Conservation (phyloP, 2,797 vertebrate genomes). For the Spinibarbus caldwelli region DNA sequence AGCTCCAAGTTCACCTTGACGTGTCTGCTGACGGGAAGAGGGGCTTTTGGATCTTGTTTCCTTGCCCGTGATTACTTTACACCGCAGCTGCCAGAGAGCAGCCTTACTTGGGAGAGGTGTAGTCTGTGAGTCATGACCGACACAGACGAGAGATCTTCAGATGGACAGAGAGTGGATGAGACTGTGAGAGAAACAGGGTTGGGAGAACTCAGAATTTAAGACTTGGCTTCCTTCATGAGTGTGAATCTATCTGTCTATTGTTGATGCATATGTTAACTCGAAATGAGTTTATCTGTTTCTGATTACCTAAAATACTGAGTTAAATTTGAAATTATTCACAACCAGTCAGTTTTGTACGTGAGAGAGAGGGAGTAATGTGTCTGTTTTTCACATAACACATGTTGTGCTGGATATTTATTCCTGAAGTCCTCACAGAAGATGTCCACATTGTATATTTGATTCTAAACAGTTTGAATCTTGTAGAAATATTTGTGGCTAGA, state of each 20-base stretch:
- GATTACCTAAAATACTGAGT: neutral
- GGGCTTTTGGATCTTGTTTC: slow-evolving; percentile 78
- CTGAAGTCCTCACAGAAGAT: slow-evolving; percentile 14
- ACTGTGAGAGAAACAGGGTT: slow-evolving; percentile 17
- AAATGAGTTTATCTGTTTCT: slow-evolving; percentile 7
- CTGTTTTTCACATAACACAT: slow-evolving; percentile 70
- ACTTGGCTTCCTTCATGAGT: neutral
- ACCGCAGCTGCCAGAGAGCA: slow-evolving; percentile 75
- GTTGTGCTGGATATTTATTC: slow-evolving; percentile 36
- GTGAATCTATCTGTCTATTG: neutral
- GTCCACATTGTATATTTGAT: slow-evolving; percentile 18
- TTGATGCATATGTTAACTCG: neutral
- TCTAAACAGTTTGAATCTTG: slow-evolving; percentile 13
- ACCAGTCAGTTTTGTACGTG: neutral
- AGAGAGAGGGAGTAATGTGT: slow-evolving; percentile 46
- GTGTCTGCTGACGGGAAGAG: slow-evolving; percentile 82
- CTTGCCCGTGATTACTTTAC: slow-evolving; percentile 75
- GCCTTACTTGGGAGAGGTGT: slow-evolving; percentile 62
- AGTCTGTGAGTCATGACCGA: slow-evolving; percentile 36
- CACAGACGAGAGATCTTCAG: slow-evolving; percentile 48
- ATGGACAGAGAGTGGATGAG: slow-evolving; percentile 40
- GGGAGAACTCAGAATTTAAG: neutral
- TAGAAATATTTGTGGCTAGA: slow-evolving; percentile 9
- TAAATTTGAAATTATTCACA: neutral
- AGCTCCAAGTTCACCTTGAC: slow-evolving; percentile 83